Conservation (phyloP, 2,888 invertebrate genomes). For the Microplitis manilae region DNA sequence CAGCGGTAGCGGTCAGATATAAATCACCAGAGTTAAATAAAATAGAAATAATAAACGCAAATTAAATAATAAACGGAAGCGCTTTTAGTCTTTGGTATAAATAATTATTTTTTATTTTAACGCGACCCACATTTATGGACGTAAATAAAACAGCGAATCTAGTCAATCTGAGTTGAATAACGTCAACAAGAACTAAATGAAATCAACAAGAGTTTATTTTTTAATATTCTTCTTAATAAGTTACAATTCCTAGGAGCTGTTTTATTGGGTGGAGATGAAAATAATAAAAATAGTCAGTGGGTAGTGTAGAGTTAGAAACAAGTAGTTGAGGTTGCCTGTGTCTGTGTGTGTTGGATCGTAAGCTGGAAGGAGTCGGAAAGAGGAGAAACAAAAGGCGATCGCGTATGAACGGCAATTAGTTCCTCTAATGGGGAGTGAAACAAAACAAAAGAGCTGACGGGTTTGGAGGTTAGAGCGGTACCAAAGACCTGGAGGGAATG, state of each 20-base stretch:
- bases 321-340: too few relatives aligned
- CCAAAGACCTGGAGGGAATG: background rate
- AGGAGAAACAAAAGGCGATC: conserved; percentile 68
- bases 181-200: background rate
- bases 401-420: conserved; percentile 70
- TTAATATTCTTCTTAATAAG: background rate
- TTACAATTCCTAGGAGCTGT: background rate
- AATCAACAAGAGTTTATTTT: background rate
- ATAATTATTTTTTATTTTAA: background rate
- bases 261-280: background rate
- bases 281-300: too few relatives aligned
- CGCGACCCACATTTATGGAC: background rate
- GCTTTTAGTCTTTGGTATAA: background rate
- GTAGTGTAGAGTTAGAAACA: too few relatives aligned
- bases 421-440: conserved; percentile 69
- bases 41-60: background rate
- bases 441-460: conserved; percentile 64
- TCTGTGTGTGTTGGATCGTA: too few relatives aligned
- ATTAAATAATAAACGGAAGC: background rate
- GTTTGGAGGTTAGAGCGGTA: conserved; percentile 6
- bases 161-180: background rate
- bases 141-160: background rate
- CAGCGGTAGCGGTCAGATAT: background rate
- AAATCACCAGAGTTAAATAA: background rate
- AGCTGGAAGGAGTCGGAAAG: conserved; percentile 56